These are phyloP conservation scores for Micronisus gabar DNA, from an alignment of 2,113 vertebrate genomes.

Conservation along the genomic window DNA sequence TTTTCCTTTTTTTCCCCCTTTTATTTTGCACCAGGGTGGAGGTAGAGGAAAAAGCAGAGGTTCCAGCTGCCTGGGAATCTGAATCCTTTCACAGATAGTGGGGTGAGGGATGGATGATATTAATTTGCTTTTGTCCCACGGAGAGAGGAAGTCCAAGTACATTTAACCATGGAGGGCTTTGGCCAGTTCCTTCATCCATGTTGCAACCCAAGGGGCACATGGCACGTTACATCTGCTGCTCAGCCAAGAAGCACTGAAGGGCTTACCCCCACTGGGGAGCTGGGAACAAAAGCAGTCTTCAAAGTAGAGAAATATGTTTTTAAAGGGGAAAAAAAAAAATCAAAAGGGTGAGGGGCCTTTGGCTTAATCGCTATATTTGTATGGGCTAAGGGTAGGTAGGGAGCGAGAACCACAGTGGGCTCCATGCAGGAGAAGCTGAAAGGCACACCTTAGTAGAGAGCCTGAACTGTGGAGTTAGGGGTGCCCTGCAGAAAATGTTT, in stretches of 20 bases:
- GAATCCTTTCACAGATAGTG: neutral
- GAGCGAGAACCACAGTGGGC: neutral
- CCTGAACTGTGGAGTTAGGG: neutral
- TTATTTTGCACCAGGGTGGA: accelerated
- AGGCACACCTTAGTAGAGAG: neutral
- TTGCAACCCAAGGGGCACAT: accelerated
- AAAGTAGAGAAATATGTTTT: neutral
- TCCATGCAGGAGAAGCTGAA: neutral
- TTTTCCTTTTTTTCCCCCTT: too few relatives aligned
- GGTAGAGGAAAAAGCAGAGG: neutral
- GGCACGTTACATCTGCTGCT: neutral
- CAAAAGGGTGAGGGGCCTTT: neutral
- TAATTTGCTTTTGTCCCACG: neutral
- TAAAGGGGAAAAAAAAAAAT: neutral
- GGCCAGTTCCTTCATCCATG: neutral
- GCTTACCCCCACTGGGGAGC: neutral
- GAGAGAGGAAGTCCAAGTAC: neutral
- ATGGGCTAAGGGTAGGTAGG: neutral
- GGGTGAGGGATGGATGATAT: neutral
- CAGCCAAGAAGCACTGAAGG: neutral
- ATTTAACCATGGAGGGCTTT: neutral
- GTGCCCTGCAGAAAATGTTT: neutral
- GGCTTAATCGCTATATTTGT: neutral
- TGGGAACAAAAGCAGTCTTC: neutral
- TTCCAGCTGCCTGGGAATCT: neutral